Conservation (phyloP, 2,797 vertebrate species). For the Fistularia commersonii region DNA sequence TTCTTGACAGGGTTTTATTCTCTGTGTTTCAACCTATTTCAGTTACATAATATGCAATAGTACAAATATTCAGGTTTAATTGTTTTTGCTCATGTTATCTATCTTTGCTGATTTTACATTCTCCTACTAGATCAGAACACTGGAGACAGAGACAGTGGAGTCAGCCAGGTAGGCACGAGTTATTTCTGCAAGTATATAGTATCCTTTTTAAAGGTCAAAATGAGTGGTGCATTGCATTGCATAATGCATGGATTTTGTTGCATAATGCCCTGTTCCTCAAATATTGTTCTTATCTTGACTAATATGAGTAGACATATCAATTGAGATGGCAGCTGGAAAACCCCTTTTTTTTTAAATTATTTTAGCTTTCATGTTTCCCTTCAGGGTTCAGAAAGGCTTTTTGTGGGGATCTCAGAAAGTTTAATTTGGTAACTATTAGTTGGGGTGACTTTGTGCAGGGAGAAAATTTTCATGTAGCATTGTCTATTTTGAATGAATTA, state of each 20-base stretch:
- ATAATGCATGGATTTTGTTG: too few species aligned
- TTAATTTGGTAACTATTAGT: background rate
- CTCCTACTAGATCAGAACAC: constrained; percentile 43
- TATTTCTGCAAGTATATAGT: constrained; percentile 10
- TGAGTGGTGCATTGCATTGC: too few species aligned
- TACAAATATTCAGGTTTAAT: too few species aligned
- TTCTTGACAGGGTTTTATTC: too few species aligned
- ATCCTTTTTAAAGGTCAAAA: constrained; percentile 20
- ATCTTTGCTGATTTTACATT: background rate
- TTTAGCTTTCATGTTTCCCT: constrained; percentile 31
- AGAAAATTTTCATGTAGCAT: background rate
- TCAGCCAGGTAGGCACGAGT: constrained; percentile 48
- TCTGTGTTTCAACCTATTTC: too few species aligned
- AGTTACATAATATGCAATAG: too few species aligned
- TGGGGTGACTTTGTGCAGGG: background rate
- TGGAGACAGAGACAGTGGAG: constrained; percentile 42
- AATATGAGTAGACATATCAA: constrained; percentile 35
- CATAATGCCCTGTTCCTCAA: constrained; percentile 43
- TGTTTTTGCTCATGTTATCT: too few species aligned
- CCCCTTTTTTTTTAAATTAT: constrained; percentile 18
- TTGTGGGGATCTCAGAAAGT: background rate
- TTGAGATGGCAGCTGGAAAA: constrained; percentile 23
- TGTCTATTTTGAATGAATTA: background rate
- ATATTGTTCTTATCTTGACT: constrained; percentile 15
- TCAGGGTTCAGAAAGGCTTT: background rate